phyloP scores from a whole-genome alignment of 1,140 invertebrate species.

The Formica exsecta region DNA sequence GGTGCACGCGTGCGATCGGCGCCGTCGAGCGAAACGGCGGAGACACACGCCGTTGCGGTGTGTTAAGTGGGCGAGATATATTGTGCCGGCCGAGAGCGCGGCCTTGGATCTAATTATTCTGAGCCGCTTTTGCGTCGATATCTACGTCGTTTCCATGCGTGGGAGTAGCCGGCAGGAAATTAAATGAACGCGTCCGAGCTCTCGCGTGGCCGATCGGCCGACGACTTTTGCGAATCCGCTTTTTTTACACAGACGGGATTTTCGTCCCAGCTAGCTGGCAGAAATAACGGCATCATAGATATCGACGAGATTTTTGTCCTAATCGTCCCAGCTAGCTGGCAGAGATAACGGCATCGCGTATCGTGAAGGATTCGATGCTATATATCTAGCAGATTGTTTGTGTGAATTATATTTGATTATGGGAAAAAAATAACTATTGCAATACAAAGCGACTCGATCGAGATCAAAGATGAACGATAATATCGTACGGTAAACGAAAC shows the following conservation, averaged over 20 bases:
- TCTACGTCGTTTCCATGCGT: conserved; percentile 52
- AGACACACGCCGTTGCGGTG: conserved; percentile 26
- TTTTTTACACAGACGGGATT: background rate
- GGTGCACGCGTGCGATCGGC: background rate
- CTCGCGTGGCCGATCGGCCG: conserved; percentile 29
- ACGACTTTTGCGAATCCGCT: background rate
- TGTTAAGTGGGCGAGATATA: conserved; percentile 74
- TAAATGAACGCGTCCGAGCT: conserved; percentile 49
- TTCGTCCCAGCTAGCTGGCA: too few relatives aligned
- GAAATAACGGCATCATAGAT: too few relatives aligned
- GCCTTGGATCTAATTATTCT: conserved; percentile 79
- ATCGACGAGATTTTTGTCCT: background rate
- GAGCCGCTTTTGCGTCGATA: conserved; percentile 63
- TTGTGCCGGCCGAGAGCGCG: conserved; percentile 67
- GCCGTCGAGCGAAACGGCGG: conserved; percentile 59
- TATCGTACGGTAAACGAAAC: background rate
- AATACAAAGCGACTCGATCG: background rate
- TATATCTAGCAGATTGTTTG: background rate
- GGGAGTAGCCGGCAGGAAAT: conserved; percentile 62
- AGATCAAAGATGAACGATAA: background rate
- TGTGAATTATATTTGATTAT: background rate
- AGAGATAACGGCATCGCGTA: background rate
- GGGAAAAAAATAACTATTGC: background rate
- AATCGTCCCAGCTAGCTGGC: conserved; percentile 11
- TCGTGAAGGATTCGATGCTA: background rate